Evolutionary conservation across 2,113 vertebrate genomes (phyloP), one percentile per base, ranked within the genome.

Genomic region (Ammodytes dubius): DNA sequence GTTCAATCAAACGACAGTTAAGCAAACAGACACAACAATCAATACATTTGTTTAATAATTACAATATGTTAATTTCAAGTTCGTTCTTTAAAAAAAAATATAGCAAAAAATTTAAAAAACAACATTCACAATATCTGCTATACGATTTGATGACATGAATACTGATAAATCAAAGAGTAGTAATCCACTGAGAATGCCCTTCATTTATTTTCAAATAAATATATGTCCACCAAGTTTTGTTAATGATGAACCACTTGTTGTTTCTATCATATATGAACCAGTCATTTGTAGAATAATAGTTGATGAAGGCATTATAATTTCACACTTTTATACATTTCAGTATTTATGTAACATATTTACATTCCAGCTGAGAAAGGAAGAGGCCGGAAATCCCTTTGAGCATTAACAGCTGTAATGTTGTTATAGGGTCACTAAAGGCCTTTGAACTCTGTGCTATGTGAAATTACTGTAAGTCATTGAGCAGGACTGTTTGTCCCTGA

Each of bases 401-500:
- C 71, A 70, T 58, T 19, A 69, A 63, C 78, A 85, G 66, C 77
- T 77, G 73, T 79, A 45, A 70, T 74, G 56, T 76, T 70, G 52
- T 84, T 78, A 35, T 43, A 27, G 59, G 70, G 71, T 87, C 70
- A 81, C 61, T 84, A 70, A 11, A 78, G 81, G 75, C 60, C 59
- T n/a, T 47, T 81, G 66, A 83, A 74, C 75, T 84, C 40, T 72
- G 72, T 58, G 54, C 52, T 79, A 53, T 58, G 56, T 37, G 67
- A 74, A 68, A 83, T 91, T 78, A 77, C 65, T 40, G 9, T 57
- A 76, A 70, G 58, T 83, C 61, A 83, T 85, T 76, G 70, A 79
- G 42, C 17, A 42, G 37, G 63, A 74, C 47, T 66, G 45, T 66
- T 75, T 79, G 45, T 69, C 78, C 75, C 70, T 9, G 35, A 83